Conservation (phyloP, 2,888 invertebrate genomes). For the Hyposoter didymator region DNA sequence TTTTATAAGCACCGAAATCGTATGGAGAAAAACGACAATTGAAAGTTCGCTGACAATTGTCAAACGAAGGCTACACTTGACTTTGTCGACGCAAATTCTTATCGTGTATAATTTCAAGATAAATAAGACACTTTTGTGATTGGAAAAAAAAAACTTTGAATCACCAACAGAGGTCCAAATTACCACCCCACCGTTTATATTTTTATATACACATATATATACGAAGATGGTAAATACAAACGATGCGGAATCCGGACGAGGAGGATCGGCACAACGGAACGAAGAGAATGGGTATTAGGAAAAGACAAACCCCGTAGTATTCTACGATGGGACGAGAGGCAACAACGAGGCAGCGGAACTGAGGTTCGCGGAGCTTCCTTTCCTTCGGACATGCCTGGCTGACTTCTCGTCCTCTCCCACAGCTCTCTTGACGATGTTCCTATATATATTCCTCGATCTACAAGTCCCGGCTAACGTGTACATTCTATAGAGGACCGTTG, state of each 20-base stretch:
- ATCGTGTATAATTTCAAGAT: neutral
- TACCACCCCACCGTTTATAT: too few species aligned
- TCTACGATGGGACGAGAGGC: constrained; percentile 64
- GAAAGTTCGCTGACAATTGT: neutral
- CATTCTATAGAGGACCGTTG: constrained; percentile 36
- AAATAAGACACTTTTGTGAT: too few species aligned
- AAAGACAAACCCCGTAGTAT: constrained; percentile 55
- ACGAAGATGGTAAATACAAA: constrained; percentile 4
- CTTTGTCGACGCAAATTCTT: neutral
- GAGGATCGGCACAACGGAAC: constrained; percentile 34
- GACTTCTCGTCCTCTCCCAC: constrained; percentile 83
- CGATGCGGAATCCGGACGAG: constrained; percentile 49
- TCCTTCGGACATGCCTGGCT: constrained; percentile 82
- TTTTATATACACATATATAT: too few species aligned
- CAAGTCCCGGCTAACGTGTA: constrained; percentile 25
- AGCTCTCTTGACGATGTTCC: constrained; percentile 70
- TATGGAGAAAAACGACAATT: neutral
- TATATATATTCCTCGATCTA: constrained; percentile 44
- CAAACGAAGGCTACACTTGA: neutral
- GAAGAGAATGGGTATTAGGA: constrained; percentile 60
- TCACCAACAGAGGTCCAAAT: neutral
- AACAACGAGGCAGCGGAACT: constrained; percentile 83
- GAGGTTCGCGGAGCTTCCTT: constrained; percentile 84
- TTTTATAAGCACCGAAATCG: neutral
- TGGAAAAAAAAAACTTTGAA: neutral